These are phyloP conservation scores for Aurelia sp. DNA, from an alignment of 30 jellyfish, hydroid and myxozoan species.

Conservation along the genomic window DNA sequence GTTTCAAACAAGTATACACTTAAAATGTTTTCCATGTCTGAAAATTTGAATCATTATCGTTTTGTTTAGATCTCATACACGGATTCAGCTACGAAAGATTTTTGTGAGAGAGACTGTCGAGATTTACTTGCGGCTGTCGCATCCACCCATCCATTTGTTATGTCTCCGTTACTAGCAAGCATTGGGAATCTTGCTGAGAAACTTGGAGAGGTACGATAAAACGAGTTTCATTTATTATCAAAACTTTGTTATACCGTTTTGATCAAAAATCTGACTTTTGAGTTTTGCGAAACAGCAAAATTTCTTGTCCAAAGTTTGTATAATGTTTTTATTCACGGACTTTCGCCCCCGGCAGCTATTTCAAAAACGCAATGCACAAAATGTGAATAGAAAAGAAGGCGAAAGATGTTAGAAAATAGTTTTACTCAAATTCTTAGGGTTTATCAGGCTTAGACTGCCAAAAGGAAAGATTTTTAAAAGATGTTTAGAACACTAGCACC, in stretches of 20 bases:
- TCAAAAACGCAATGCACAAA: too few relatives aligned
- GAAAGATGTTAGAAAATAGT: too few relatives aligned
- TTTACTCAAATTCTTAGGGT: background rate
- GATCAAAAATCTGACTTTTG: background rate
- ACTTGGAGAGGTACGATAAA: conserved; percentile 34
- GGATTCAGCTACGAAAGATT: conserved; percentile 18
- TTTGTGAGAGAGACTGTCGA: conserved; percentile 69
- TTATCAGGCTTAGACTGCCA: background rate
- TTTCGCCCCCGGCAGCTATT: too few relatives aligned
- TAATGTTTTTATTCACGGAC: too few relatives aligned
- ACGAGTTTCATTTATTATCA: background rate
- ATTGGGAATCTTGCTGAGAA: conserved; percentile 13
- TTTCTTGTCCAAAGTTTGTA: too few relatives aligned
- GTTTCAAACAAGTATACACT: too few relatives aligned
- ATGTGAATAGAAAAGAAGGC: too few relatives aligned
- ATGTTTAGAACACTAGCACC: background rate
- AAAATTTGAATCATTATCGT: background rate
- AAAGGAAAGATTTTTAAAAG: background rate
- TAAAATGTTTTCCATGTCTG: too few relatives aligned
- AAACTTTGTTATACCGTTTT: background rate
- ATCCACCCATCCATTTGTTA: conserved; percentile 69
- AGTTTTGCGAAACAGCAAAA: too few relatives aligned
- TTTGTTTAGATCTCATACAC: conserved; percentile 59
- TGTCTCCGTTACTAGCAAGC: conserved; percentile 46
- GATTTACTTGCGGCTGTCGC: conserved; percentile 72